These are phyloP conservation scores for Trachelus stipa DNA, from an alignment of 2,888 invertebrate genomes.

Conservation along the genomic window DNA sequence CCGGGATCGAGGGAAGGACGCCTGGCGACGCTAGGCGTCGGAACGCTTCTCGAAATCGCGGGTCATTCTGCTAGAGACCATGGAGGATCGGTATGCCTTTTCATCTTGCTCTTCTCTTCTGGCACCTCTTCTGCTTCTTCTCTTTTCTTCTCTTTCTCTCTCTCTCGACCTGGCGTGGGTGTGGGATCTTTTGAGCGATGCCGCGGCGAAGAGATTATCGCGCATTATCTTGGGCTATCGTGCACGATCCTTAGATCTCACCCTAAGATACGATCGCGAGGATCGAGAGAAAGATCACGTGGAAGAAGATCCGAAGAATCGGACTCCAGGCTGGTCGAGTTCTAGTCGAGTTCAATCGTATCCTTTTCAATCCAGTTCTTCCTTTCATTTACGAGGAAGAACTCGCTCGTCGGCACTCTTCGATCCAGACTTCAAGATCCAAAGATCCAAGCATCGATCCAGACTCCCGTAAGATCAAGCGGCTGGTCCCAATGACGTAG, in stretches of 20 bases:
- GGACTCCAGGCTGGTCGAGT: neutral
- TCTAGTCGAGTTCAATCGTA: neutral
- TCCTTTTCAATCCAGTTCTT: neutral
- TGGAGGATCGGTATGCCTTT: neutral
- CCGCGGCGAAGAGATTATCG: conserved; percentile 56
- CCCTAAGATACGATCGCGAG: conserved; percentile 57
- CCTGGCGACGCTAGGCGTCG: neutral
- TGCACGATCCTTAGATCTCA: conserved; percentile 61
- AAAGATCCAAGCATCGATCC: neutral
- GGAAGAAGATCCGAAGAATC: neutral
- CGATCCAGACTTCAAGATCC: neutral
- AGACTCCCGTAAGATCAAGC: neutral
- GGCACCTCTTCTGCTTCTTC: neutral
- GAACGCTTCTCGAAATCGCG: neutral
- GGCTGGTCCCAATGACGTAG: neutral
- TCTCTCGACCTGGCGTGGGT: conserved; percentile 41
- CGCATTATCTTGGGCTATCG: conserved; percentile 60
- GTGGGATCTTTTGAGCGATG: conserved; percentile 53
- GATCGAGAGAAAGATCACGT: conserved; percentile 30
- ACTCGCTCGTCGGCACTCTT: neutral
- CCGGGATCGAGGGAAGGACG: conserved; percentile 4
- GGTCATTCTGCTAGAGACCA: neutral
- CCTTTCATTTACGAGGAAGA: neutral
- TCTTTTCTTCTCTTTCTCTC: conserved; percentile 5
- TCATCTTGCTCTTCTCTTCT: neutral